phyloP scores from a whole-genome alignment of 2,113 vertebrate genomes.

The Elgaria multicarinata region DNA sequence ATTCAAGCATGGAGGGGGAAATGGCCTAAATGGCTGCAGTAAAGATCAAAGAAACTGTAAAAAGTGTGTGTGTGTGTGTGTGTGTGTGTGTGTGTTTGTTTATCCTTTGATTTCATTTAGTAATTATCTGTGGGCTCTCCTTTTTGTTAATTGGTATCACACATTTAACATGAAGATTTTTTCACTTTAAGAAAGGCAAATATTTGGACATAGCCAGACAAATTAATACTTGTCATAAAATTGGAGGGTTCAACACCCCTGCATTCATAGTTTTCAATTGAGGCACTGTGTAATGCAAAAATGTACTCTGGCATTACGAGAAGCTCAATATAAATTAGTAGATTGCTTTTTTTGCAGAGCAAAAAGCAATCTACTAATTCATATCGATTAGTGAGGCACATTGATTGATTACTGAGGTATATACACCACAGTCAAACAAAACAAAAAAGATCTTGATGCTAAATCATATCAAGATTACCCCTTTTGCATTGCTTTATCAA shows the following conservation, averaged over 20 bases:
- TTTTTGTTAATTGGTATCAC: not conserved
- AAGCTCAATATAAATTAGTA: not conserved
- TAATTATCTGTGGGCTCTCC: not conserved
- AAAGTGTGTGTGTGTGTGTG: not conserved
- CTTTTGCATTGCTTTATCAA: not conserved
- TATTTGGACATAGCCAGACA: not conserved
- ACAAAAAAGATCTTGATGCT: not conserved
- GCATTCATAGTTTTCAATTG: not conserved
- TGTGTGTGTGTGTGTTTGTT: not conserved
- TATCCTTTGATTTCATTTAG: too few species aligned
- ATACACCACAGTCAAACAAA: not conserved
- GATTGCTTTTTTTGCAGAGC: not conserved
- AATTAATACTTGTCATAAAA: not conserved
- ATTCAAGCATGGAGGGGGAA: not conserved
- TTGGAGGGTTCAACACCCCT: not conserved
- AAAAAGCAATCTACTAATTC: too few species aligned
- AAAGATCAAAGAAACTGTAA: not conserved
- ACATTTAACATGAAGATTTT: not conserved
- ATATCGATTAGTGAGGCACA: too few species aligned
- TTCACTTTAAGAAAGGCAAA: not conserved
- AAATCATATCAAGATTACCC: not conserved
- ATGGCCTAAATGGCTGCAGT: not conserved
- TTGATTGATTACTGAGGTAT: too few species aligned
- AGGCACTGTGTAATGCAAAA: not conserved
- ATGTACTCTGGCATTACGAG: not conserved